phyloP scores from a whole-genome alignment of 2,797 vertebrate genomes.

The Pseudopleuronectes americanus region DNA sequence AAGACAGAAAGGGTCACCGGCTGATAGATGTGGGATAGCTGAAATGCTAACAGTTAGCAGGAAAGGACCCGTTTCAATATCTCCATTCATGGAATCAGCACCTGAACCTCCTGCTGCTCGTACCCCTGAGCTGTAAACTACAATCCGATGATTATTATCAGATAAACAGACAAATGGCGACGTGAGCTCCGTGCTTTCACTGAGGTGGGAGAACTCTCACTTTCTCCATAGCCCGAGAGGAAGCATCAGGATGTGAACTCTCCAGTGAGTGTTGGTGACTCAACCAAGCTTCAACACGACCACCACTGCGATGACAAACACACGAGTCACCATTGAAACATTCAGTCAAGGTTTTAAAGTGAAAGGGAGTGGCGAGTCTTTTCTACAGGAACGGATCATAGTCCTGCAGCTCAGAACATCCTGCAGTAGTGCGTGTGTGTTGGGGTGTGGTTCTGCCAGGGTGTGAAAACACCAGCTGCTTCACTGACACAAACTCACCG shows the following conservation, averaged over 20 bases:
- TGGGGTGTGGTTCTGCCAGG: conserved; percentile 58
- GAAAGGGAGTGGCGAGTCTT: conserved; percentile 51
- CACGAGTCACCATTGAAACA: conserved; percentile 41
- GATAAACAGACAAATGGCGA: background rate
- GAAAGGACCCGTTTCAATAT: background rate
- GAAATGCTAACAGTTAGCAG: background rate
- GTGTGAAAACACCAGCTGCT: conserved; percentile 68
- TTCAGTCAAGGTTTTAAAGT: conserved; percentile 40
- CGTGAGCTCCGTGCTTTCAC: conserved; percentile 17
- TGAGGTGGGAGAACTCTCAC: conserved; percentile 51
- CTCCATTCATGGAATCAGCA: background rate
- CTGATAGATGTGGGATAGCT: background rate
- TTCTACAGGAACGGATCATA: conserved; percentile 30
- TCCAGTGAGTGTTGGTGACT: conserved; percentile 16
- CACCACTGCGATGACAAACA: conserved; percentile 41
- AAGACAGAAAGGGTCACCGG: background rate
- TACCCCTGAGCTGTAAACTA: background rate
- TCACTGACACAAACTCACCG: conserved; percentile 47
- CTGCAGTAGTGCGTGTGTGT: conserved; percentile 22
- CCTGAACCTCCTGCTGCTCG: background rate
- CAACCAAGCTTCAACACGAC: conserved; percentile 23
- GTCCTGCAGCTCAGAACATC: conserved; percentile 16
- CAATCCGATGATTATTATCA: background rate
- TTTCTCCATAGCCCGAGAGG: conserved; percentile 17
- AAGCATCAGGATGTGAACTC: conserved; percentile 33